Conservation (phyloP, 2,113 vertebrate genomes). For the Electrona antarctica region DNA sequence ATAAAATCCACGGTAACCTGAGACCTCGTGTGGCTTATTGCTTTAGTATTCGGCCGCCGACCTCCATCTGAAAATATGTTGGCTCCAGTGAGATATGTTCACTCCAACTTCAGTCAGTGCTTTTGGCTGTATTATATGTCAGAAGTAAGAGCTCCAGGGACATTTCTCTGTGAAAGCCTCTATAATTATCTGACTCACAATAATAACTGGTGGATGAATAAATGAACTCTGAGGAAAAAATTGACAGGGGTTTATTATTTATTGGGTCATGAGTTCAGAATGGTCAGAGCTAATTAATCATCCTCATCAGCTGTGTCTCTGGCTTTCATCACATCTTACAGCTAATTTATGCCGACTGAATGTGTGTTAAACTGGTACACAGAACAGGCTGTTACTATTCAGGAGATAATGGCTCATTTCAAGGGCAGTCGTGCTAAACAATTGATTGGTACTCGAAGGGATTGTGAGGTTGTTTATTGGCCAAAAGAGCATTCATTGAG, state of each 20-base stretch:
- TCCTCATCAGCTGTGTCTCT: not conserved
- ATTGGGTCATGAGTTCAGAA: not conserved
- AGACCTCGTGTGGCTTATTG: too few species aligned
- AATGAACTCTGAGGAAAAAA: not conserved
- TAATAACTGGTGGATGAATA: not conserved
- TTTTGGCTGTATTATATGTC: not conserved
- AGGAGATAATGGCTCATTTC: not conserved
- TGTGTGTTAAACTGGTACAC: not conserved
- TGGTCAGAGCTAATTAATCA: not conserved
- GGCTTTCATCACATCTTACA: not conserved
- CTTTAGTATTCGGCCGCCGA: too few species aligned
- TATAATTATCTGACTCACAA: not conserved
- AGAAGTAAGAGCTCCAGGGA: not conserved
- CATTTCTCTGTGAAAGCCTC: not conserved
- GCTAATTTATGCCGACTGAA: not conserved
- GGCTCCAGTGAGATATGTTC: too few species aligned
- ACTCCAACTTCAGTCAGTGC: too few species aligned
- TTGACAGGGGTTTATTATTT: not conserved
- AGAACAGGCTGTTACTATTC: not conserved
- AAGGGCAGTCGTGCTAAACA: not conserved
- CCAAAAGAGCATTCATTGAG: not conserved
- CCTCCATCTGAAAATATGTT: too few species aligned
- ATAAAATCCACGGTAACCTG: too few species aligned
- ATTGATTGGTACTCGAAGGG: not conserved
- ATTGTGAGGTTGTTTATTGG: not conserved